Conservation (phyloP, 2,888 invertebrate species). For the Tetramorium bicarinatum region DNA sequence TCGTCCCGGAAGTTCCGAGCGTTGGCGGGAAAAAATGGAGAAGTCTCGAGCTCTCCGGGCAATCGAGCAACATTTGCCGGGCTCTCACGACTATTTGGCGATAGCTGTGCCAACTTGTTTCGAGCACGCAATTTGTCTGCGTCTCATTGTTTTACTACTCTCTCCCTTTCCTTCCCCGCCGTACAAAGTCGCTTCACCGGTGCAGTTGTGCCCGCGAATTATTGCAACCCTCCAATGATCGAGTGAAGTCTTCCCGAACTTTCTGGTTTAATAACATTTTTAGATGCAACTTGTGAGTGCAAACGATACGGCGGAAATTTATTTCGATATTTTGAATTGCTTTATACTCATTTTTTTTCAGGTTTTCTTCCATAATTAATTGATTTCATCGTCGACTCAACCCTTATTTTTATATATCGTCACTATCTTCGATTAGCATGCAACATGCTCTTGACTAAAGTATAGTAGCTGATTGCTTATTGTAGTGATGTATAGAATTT, state of each 20-base stretch:
- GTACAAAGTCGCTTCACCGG: slow-evolving; percentile 43
- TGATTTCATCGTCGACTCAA: background rate
- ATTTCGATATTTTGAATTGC: background rate
- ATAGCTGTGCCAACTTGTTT: slow-evolving; percentile 86
- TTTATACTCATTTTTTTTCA: too few relatives aligned
- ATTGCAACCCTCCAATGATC: slow-evolving; percentile 68
- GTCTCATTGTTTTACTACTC: slow-evolving; percentile 84
- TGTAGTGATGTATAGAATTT: background rate
- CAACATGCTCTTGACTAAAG: background rate
- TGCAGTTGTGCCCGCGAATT: slow-evolving; percentile 58
- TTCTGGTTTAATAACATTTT: slow-evolving; percentile 39
- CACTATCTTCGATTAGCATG: background rate
- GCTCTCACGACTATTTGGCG: slow-evolving; percentile 86
- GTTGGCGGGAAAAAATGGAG: slow-evolving; percentile 69
- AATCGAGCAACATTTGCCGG: slow-evolving; percentile 83
- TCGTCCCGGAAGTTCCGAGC: slow-evolving; percentile 51
- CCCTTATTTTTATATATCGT: background rate
- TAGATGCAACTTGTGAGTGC: background rate
- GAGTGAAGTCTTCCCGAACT: slow-evolving; percentile 51
- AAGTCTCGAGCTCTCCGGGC: slow-evolving; percentile 69
- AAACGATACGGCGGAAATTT: background rate
- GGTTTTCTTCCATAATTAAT: background rate
- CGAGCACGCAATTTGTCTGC: slow-evolving; percentile 86
- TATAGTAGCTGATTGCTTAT: background rate
- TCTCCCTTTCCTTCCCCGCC: background rate